Percentiles rank a stretch among this genome's conserved stretches.
Evolutionary conservation across 2,113 vertebrate species (phyloP).

Genomic region (Columbina picui): DNA sequence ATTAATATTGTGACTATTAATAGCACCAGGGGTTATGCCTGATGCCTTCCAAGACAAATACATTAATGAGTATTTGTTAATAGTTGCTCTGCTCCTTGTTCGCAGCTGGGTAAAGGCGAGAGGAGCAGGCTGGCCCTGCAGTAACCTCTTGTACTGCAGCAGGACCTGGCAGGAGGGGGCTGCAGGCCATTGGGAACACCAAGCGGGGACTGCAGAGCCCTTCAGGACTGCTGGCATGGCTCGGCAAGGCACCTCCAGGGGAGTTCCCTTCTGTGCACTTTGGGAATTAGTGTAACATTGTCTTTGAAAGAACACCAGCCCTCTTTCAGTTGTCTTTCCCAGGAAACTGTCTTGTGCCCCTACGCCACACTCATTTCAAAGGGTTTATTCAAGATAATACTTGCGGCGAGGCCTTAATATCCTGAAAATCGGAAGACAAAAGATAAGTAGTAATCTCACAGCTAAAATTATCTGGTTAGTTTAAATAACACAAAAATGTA

Average conservation of each 20-base stretch:
- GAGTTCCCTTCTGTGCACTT: background rate
- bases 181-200: background rate
- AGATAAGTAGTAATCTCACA: background rate
- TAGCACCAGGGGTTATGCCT: background rate
- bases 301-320: background rate
- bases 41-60: conserved; percentile 1
- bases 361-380: background rate
- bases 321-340: background rate
- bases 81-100: background rate
- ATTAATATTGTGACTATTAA: background rate
- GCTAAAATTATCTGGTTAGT: background rate
- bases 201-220: background rate
- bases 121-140: background rate
- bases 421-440: background rate
- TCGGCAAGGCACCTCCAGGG: background rate
- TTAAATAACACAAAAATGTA: background rate
- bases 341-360: background rate
- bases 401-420: background rate
- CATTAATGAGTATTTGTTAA: background rate
- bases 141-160: background rate
- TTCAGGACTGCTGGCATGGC: background rate
- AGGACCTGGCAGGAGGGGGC: background rate
- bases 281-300: background rate
- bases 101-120: background rate
- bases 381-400: background rate